A percentile compares a stretch with the other conserved stretches of the same genome.
Evolutionary conservation across 1,140 invertebrate species (phyloP).

Genomic region (Phthorimaea operculella): DNA sequence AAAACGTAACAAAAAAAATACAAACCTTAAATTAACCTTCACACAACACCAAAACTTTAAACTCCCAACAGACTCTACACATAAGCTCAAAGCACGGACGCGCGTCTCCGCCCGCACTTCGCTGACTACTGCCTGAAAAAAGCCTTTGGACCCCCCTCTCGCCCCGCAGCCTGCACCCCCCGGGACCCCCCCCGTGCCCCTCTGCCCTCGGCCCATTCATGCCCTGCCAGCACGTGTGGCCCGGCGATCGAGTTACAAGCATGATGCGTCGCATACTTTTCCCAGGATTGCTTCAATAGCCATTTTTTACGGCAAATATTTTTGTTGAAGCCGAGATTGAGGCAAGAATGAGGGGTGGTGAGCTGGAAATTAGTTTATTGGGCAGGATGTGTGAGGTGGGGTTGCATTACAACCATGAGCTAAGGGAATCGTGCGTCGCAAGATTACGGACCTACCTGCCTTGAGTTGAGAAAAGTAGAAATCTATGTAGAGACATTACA

Average conservation of each 20-base stretch:
- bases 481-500: no score
- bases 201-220: constrained; percentile 50
- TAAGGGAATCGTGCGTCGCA: no score
- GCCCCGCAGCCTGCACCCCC: constrained; percentile 24
- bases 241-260: constrained; percentile 41
- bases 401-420: no score
- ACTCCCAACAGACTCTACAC: constrained; percentile 14
- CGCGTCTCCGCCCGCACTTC: constrained; percentile 34
- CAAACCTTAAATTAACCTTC: not conserved
- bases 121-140: constrained; percentile 57
- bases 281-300: constrained; percentile 25
- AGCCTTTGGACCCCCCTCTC: constrained; percentile 37
- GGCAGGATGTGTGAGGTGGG: no score
- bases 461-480: no score
- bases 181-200: constrained; percentile 23
- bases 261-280: constrained; percentile 49
- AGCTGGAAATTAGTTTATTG: no score
- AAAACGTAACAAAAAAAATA: not conserved
- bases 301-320: not conserved
- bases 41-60: constrained; percentile 4
- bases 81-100: constrained; percentile 29
- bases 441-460: no score
- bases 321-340: not conserved
- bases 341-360: not conserved
- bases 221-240: constrained; percentile 52